Evolutionary conservation across 1,140 invertebrate genomes (phyloP).

Genomic region (Cataglyphis hispanica): DNA sequence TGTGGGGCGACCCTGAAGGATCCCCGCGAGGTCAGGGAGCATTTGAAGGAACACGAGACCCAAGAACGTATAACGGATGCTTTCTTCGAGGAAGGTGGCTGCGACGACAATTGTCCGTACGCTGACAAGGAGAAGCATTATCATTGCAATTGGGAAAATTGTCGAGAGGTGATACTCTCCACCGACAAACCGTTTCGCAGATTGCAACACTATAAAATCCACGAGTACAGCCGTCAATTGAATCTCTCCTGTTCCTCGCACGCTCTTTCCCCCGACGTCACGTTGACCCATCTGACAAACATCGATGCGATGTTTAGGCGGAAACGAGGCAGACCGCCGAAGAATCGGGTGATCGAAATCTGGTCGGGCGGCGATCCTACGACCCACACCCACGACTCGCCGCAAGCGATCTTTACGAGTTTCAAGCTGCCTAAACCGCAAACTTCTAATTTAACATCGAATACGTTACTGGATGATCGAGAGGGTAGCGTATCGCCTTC

Average conservation of each 20-base stretch:
- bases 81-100: constrained; percentile 91
- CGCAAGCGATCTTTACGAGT: constrained; percentile 96
- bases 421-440: constrained; percentile 95
- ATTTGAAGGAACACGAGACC: constrained; percentile 94
- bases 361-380: constrained; percentile 91
- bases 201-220: constrained; percentile 96
- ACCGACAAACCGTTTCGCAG: constrained; percentile 94
- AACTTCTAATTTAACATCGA: constrained; percentile 82
- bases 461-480: constrained; percentile 85
- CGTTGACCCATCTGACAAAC: constrained; percentile 90
- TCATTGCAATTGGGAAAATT: constrained; percentile 96
- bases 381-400: constrained; percentile 89
- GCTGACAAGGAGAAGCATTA: constrained; percentile 94
- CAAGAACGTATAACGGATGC: constrained; percentile 94
- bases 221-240: constrained; percentile 88
- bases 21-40: constrained; percentile 91
- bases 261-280: constrained; percentile 88
- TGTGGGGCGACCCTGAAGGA: constrained; percentile 82
- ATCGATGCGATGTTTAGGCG: constrained; percentile 96
- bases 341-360: constrained; percentile 96
- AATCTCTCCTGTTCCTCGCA: constrained; percentile 83
- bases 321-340: constrained; percentile 96
- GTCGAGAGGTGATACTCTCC: constrained; percentile 93
- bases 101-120: constrained; percentile 91
- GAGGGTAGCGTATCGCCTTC: constrained; percentile 83